Conservation (phyloP, 2,797 vertebrate genomes). For the Caiman crocodilus region DNA sequence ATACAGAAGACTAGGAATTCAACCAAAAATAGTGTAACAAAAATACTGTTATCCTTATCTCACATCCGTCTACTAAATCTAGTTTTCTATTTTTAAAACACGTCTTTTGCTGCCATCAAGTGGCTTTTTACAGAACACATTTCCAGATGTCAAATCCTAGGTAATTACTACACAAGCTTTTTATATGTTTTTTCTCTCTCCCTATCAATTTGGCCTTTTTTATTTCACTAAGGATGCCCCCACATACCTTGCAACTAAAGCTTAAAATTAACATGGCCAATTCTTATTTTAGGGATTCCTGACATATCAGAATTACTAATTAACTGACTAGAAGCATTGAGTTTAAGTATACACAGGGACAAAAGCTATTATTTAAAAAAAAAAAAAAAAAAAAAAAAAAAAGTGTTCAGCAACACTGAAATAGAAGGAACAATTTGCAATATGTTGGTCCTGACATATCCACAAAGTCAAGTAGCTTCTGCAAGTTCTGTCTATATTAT, state of each 20-base stretch:
- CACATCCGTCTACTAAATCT: accelerated
- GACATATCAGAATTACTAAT: neutral
- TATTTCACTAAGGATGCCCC: too few relatives aligned
- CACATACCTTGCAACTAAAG: neutral
- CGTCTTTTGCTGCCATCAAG: conserved; percentile 72
- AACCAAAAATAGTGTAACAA: neutral
- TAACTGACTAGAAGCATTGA: too few relatives aligned
- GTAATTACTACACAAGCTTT: neutral
- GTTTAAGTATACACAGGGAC: neutral
- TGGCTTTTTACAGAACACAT: neutral
- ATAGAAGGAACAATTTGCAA: neutral
- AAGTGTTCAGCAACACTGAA: neutral
- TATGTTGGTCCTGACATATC: neutral
- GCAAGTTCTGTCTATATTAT: neutral
- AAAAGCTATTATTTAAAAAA: neutral
- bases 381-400: too few relatives aligned
- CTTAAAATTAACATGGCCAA: neutral
- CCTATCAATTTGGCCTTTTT: neutral
- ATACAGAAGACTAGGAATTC: neutral
- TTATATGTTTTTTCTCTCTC: neutral
- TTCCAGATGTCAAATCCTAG: neutral
- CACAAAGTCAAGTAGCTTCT: neutral
- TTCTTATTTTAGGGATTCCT: neutral
- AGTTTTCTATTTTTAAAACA: neutral
- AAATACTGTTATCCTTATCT: accelerated